phyloP scores from a whole-genome alignment of 2,888 invertebrate genomes.

The Drosophila meridiana region DNA sequence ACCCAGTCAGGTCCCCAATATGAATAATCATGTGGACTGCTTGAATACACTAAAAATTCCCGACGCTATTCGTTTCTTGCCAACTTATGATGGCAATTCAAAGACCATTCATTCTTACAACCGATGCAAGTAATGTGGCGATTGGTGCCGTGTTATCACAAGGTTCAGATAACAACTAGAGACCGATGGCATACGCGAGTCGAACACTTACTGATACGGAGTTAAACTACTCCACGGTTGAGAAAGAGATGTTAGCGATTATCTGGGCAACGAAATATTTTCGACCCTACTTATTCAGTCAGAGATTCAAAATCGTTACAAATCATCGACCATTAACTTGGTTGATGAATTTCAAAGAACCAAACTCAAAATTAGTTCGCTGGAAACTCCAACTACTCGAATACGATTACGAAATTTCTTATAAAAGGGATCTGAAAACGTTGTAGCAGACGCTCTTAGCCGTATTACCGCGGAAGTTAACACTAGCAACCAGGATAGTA shows the following conservation, averaged over 20 bases:
- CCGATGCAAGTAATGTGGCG: conserved; percentile 16
- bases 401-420: background rate
- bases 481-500: background rate
- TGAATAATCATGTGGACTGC: too few species aligned
- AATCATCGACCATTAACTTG: conserved; percentile 66
- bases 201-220: conserved; percentile 13
- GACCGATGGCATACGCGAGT: conserved; percentile 27
- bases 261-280: conserved; percentile 59
- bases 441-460: background rate
- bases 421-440: background rate
- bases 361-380: background rate
- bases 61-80: too few species aligned
- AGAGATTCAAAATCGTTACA: conserved; percentile 80
- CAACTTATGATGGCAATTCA: too few species aligned
- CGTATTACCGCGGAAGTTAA: background rate
- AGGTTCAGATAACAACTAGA: background rate
- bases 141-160: conserved; percentile 20
- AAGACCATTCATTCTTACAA: too few species aligned
- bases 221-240: conserved; percentile 13
- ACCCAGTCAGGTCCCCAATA: too few species aligned
- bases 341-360: background rate
- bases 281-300: conserved; percentile 79
- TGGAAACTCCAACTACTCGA: background rate
- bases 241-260: conserved; percentile 28
- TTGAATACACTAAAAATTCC: too few species aligned